Conservation (phyloP, 2,797 vertebrate genomes). For the Hypotaenidia okinawae region DNA sequence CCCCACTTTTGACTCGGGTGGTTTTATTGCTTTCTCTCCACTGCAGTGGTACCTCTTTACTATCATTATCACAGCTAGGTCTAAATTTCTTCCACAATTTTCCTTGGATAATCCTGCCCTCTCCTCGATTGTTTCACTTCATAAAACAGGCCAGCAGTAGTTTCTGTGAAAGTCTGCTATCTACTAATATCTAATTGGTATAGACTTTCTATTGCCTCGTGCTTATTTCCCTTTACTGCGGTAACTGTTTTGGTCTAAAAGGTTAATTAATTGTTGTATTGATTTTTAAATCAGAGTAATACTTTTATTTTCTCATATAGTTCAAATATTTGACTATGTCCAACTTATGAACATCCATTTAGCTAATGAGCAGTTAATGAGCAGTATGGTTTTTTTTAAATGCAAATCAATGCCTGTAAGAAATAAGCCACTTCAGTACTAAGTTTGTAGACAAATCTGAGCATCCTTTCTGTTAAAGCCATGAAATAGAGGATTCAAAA, state of each 20-base stretch:
- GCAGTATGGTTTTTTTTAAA: background rate
- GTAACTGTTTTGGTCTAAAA: background rate
- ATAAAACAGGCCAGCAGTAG: background rate
- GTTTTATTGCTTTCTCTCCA: background rate
- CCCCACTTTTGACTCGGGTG: background rate
- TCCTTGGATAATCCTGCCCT: background rate
- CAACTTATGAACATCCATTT: background rate
- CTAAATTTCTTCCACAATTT: background rate
- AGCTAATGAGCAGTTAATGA: background rate
- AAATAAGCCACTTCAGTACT: background rate
- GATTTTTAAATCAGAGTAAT: background rate
- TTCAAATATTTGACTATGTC: background rate
- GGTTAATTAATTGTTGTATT: background rate
- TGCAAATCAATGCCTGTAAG: background rate
- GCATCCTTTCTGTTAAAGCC: background rate
- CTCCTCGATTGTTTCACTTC: background rate
- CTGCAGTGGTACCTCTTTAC: background rate
- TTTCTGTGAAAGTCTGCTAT: background rate
- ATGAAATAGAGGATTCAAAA: background rate
- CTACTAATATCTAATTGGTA: background rate
- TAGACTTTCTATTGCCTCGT: background rate
- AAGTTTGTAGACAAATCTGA: background rate
- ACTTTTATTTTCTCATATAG: background rate
- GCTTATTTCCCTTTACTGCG: background rate
- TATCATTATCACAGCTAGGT: background rate